These are phyloP conservation scores for Cliona cf. orientalis DNA, from an alignment of 37 sponge, comb jelly and placozoan species.

Conservation along the genomic window DNA sequence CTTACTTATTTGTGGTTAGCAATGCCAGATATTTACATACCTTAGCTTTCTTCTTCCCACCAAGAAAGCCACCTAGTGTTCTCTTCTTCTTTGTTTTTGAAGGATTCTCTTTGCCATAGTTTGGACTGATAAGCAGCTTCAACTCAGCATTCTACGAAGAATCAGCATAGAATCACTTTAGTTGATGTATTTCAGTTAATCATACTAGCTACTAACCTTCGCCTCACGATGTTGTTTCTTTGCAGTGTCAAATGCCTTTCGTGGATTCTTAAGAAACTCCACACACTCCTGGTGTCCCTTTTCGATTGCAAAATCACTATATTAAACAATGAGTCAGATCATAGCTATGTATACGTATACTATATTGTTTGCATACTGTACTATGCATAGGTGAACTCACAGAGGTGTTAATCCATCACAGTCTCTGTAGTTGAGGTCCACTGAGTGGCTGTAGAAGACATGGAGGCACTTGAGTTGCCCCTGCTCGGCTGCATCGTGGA, in stretches of 20 bases:
- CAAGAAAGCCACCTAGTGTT: not conserved
- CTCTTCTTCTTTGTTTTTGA: not conserved
- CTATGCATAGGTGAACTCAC: conserved; percentile 24
- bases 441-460: conserved; percentile 74
- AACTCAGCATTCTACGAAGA: conserved; percentile 7
- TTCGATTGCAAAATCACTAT: conserved; percentile 71
- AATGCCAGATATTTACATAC: too few relatives aligned
- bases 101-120: not conserved
- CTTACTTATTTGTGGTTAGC: too few relatives aligned
- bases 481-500: conserved; percentile 94
- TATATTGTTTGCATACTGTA: not conserved
- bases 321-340: not conserved
- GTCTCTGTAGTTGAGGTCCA: conserved; percentile 62
- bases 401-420: conserved; percentile 75
- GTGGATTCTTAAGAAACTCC: conserved; percentile 56
- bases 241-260: not conserved
- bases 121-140: not conserved
- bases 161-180: not conserved
- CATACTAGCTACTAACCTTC: not conserved
- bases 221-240: conserved; percentile 11
- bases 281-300: conserved; percentile 56
- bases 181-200: not conserved
- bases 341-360: not conserved
- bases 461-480: conserved; percentile 80
- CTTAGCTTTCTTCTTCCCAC: not conserved